These are phyloP conservation scores for Leucophenga varia DNA, from an alignment of 1,140 invertebrate genomes.

Conservation along the genomic window DNA sequence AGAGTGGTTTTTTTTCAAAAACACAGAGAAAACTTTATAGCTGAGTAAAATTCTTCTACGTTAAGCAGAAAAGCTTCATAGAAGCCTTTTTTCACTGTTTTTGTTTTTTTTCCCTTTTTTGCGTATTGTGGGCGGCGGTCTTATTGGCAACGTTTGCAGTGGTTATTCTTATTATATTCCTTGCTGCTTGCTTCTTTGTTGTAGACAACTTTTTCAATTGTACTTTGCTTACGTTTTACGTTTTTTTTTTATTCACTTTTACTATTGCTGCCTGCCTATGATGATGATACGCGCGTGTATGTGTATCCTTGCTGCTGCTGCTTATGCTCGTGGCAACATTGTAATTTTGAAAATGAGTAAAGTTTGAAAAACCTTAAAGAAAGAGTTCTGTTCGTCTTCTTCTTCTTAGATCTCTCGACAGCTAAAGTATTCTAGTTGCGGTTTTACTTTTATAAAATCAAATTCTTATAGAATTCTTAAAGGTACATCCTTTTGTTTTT, in stretches of 20 bases:
- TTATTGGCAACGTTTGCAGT: too few species aligned
- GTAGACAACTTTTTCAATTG: slow-evolving; percentile 48
- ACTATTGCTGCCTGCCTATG: too few species aligned
- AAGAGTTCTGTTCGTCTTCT: slow-evolving; percentile 7
- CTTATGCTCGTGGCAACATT: slow-evolving; percentile 47
- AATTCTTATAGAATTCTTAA: slow-evolving; percentile 43
- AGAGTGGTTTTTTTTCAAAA: too few species aligned
- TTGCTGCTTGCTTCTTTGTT: slow-evolving; percentile 1
- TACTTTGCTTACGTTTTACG: slow-evolving; percentile 52
- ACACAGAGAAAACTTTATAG: too few species aligned
- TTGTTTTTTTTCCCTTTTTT: too few species aligned
- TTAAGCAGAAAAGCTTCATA: too few species aligned
- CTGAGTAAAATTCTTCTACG: too few species aligned
- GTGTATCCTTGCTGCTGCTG: not conserved
- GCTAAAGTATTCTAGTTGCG: not conserved
- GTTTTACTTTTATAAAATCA: slow-evolving; percentile 28
- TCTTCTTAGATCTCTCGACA: slow-evolving; percentile 5
- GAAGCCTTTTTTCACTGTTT: too few species aligned
- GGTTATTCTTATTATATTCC: too few species aligned
- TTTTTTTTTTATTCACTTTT: not conserved
- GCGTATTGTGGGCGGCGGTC: too few species aligned
- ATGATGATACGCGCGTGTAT: slow-evolving; percentile 20
- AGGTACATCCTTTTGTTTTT: not conserved
- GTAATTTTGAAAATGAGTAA: slow-evolving; percentile 57
- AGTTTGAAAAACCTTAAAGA: slow-evolving; percentile 51